Base-by-base conservation (phyloP, 2,888 invertebrate genomes). In the Stratiomys singularior region DNA sequence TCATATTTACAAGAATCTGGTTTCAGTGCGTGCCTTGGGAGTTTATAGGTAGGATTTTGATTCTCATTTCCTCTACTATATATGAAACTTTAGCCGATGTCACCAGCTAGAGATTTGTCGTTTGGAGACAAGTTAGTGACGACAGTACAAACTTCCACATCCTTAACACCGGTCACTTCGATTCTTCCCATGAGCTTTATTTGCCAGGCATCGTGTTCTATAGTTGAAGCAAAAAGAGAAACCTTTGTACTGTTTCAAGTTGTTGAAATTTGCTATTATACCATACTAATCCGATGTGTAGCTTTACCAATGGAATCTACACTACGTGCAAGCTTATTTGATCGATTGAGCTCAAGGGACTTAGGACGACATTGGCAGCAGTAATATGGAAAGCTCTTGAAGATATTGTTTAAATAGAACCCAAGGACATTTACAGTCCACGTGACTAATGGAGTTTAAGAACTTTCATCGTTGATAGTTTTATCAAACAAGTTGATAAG, bases 21-120 rank as follows among this genome's bases (percentile, higher is more conserved):
- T 72, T 72, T 67, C 60, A 76, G 69, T 78, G 67, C 78, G 78
- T 78, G 78, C 44, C 78, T 46, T 74, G n/a, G 23, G 25, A 64
- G 67, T 28, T 30, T 58, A 37, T 67, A 63, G 74, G 52, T 44
- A 44, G 76, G 78, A 78, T 78, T 78, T 78, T 25, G 28, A 28
- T n/a, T 18, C 28, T 52, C 56, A 28, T 56, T n/a, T 28, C 52
- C 1, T 15, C 23, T 15, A 15, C 1, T 72, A 9, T 9, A 11
- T 23, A 23, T 25, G 25, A 30, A 27, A 72, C 56, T 18, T n/a
- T 21, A 21, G n/a, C n/a, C 66, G 27, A 44, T 66, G 18, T n/a
- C 30, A 37, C 11, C 37, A 37, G 28, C 37, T 18, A 18, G 18
- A 1, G 28, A 37, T 37, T 37, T 37, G 37, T 66, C n/a, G n/a